phyloP scores from a whole-genome alignment of 2,888 invertebrate species.

The Arge pagana region DNA sequence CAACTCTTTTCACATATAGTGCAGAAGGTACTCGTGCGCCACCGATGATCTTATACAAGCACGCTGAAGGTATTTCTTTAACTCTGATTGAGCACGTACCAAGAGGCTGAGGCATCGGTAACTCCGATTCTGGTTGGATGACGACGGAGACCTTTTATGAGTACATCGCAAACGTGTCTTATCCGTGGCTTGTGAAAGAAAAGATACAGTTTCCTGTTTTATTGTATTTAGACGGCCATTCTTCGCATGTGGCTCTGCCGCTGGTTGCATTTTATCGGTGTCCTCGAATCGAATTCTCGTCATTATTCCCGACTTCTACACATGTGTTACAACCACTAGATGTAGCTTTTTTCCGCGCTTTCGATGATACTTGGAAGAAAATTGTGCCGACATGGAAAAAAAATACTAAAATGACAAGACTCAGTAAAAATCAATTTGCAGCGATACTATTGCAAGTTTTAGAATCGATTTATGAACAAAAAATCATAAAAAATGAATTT shows the following conservation, averaged over 20 bases:
- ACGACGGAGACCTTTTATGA: slow-evolving; percentile 52
- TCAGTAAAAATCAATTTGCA: slow-evolving; percentile 41
- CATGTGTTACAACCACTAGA: slow-evolving; percentile 53
- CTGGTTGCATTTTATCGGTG: slow-evolving; percentile 50
- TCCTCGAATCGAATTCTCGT: slow-evolving; percentile 47
- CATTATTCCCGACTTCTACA: slow-evolving; percentile 50
- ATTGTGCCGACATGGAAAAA: slow-evolving; percentile 38
- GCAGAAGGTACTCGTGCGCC: slow-evolving; percentile 39
- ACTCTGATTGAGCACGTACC: slow-evolving; percentile 39
- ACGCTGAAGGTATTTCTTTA: slow-evolving; percentile 42
- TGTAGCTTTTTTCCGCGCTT: slow-evolving; percentile 47
- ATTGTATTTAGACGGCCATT: slow-evolving; percentile 53
- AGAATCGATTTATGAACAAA: slow-evolving; percentile 27
- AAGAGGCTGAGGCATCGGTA: slow-evolving; percentile 50
- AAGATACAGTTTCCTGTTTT: slow-evolving; percentile 47
- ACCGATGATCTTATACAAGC: slow-evolving; percentile 42
- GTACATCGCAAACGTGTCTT: slow-evolving; percentile 51
- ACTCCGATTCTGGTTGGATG: slow-evolving; percentile 57
- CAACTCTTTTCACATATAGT: slow-evolving; percentile 38
- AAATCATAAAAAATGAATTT: slow-evolving; percentile 38
- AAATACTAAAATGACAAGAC: slow-evolving; percentile 32
- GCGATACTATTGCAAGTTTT: slow-evolving; percentile 37
- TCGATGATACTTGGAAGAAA: slow-evolving; percentile 46
- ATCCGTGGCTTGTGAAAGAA: slow-evolving; percentile 47
- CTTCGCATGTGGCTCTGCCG: slow-evolving; percentile 49